These are phyloP conservation scores for Platycheirus rosarum DNA, from an alignment of 2,888 invertebrate genomes.

Conservation along the genomic window DNA sequence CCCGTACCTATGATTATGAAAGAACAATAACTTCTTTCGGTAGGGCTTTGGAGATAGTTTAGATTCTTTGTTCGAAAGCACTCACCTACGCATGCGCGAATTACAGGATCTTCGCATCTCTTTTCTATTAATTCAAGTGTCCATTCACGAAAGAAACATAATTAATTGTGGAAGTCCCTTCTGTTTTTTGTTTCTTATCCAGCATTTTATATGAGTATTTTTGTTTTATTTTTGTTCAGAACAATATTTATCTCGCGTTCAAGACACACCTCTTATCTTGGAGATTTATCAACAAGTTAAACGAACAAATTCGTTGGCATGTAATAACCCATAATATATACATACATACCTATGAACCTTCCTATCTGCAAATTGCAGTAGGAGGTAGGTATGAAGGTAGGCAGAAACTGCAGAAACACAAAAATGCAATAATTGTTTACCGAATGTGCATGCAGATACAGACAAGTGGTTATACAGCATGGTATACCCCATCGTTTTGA, in stretches of 20 bases:
- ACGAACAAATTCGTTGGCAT: constrained; percentile 66
- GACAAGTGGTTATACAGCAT: constrained; percentile 51
- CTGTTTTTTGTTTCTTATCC: constrained; percentile 57
- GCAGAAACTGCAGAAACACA: constrained; percentile 47
- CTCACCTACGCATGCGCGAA: constrained; percentile 59
- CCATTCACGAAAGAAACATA: constrained; percentile 48
- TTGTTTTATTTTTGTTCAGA: constrained; percentile 18
- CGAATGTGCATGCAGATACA: constrained; percentile 42
- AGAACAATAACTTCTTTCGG: too few species aligned
- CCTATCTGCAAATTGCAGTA: constrained; percentile 8
- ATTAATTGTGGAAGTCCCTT: constrained; percentile 66
- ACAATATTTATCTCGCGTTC: constrained; percentile 43
- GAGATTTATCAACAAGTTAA: constrained; percentile 67
- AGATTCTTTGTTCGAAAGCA: constrained; percentile 10
- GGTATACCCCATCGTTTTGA: constrained; percentile 21
- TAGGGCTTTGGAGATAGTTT: constrained; percentile 13
- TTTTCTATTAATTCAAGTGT: constrained; percentile 70
- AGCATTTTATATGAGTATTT: constrained; percentile 13
- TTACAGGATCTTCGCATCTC: constrained; percentile 65
- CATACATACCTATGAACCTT: too few species aligned
- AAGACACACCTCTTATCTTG: constrained; percentile 72
- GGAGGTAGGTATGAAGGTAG: constrained; percentile 32
- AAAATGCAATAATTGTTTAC: constrained; percentile 71
- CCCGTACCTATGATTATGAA: too few species aligned
- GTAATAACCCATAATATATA: constrained; percentile 66